phyloP scores from a whole-genome alignment of 2,797 vertebrate species.

The Pitangus sulphuratus region DNA sequence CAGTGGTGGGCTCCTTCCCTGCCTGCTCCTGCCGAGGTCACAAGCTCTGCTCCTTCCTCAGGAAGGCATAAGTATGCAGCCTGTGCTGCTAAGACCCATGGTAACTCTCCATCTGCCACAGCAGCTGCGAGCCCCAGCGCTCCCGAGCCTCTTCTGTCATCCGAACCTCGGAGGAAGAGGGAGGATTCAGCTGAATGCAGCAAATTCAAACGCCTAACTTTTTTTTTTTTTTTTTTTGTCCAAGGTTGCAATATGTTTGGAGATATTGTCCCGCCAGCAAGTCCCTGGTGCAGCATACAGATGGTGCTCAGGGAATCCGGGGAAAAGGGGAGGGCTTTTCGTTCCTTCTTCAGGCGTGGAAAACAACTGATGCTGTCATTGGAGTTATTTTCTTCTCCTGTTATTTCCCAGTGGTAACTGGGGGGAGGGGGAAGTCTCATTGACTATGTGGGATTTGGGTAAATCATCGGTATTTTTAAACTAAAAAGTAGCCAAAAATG shows the following conservation, averaged over 20 bases:
- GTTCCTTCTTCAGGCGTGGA: neutral
- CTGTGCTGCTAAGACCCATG: neutral
- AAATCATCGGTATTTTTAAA: neutral
- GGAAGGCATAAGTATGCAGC: neutral
- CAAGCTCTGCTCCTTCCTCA: neutral
- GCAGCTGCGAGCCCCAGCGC: constrained; percentile 24
- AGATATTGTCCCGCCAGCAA: constrained; percentile 2
- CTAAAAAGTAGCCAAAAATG: neutral
- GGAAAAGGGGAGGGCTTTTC: neutral
- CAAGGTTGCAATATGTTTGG: constrained; percentile 50
- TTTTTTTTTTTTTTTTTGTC: neutral
- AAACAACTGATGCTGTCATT: neutral
- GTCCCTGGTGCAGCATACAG: constrained; percentile 23
- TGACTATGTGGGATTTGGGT: neutral
- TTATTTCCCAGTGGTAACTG: neutral
- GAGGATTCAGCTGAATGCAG: constrained; percentile 53
- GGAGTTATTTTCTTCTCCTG: neutral
- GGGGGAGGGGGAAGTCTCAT: neutral
- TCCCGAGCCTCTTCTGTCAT: constrained; percentile 28
- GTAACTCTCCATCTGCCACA: constrained; percentile 57
- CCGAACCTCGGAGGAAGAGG: neutral
- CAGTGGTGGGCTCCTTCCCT: neutral
- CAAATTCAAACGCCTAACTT: constrained; percentile 3
- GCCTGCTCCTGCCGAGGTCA: neutral
- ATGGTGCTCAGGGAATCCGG: neutral